Conservation (phyloP, 2,797 vertebrate genomes). For the Takifugu ocellatus region DNA sequence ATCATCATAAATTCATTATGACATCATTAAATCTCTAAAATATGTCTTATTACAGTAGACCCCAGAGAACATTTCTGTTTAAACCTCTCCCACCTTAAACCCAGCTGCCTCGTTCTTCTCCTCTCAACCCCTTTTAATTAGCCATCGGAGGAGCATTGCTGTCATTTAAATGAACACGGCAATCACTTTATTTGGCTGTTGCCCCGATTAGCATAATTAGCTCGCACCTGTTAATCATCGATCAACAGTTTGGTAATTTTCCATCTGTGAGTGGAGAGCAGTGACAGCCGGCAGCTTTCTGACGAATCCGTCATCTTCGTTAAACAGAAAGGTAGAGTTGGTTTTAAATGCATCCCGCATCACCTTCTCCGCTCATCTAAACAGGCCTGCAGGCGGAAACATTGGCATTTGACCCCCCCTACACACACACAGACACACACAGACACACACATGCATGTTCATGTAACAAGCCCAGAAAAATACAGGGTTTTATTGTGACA, state of each 20-base stretch:
- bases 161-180: conserved; percentile 77
- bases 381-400: not conserved
- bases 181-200: conserved; percentile 78
- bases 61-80: conserved; percentile 69
- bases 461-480: too few species aligned
- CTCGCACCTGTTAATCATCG: conserved; percentile 74
- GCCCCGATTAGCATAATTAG: conserved; percentile 74
- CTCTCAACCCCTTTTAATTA: conserved; percentile 70
- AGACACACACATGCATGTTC: too few species aligned
- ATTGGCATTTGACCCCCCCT: not conserved
- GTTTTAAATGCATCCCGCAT: conserved; percentile 33
- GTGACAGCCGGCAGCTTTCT: conserved; percentile 40
- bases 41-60: conserved; percentile 65
- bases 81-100: conserved; percentile 58
- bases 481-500: too few species aligned
- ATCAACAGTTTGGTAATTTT: conserved; percentile 73
- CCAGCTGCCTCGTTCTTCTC: conserved; percentile 54
- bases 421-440: too few species aligned
- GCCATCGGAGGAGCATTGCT: conserved; percentile 71
- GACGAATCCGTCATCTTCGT: conserved; percentile 54
- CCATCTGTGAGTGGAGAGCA: conserved; percentile 48
- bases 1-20: conserved; percentile 76
- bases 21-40: conserved; percentile 75
- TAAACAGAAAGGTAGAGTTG: conserved; percentile 24
- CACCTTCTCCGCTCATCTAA: conserved; percentile 24